phyloP scores from a whole-genome alignment of 1,140 invertebrate genomes.

The Calephelis virginiensis region DNA sequence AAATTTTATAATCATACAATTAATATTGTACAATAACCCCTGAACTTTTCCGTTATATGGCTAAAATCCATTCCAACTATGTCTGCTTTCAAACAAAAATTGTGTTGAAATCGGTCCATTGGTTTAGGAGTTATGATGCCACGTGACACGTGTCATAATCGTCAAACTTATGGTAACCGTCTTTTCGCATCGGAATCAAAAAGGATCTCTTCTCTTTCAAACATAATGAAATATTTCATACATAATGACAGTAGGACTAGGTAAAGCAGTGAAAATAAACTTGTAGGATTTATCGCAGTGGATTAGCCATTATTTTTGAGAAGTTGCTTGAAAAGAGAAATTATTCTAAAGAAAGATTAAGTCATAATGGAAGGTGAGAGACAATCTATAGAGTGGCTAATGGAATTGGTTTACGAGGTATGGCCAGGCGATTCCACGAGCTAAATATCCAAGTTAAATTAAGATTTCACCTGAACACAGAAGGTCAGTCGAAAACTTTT shows the following conservation, averaged over 20 bases:
- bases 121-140: too few relatives aligned
- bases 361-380: background rate
- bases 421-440: background rate
- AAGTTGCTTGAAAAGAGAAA: too few relatives aligned
- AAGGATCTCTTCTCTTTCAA: background rate
- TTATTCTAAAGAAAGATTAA: constrained; percentile 3
- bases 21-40: too few relatives aligned
- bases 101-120: too few relatives aligned
- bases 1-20: too few relatives aligned
- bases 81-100: background rate
- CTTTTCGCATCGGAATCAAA: background rate
- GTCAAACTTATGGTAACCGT: background rate
- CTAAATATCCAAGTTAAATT: constrained; percentile 11
- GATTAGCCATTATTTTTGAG: too few relatives aligned
- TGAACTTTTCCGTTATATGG: too few relatives aligned
- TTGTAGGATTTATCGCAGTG: too few relatives aligned
- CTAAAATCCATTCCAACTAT: too few relatives aligned
- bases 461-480: constrained; percentile 7
- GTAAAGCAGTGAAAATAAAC: too few relatives aligned
- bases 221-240: background rate
- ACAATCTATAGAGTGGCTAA: background rate
- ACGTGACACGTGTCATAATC: too few relatives aligned
- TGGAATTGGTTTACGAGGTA: constrained; percentile 1
- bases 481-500: constrained; percentile 2
- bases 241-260: too few relatives aligned